Evolutionary conservation across 2,888 invertebrate genomes (phyloP), one percentile per base, ranked within the genome.

Genomic region (Choristoneura rosaceana): DNA sequence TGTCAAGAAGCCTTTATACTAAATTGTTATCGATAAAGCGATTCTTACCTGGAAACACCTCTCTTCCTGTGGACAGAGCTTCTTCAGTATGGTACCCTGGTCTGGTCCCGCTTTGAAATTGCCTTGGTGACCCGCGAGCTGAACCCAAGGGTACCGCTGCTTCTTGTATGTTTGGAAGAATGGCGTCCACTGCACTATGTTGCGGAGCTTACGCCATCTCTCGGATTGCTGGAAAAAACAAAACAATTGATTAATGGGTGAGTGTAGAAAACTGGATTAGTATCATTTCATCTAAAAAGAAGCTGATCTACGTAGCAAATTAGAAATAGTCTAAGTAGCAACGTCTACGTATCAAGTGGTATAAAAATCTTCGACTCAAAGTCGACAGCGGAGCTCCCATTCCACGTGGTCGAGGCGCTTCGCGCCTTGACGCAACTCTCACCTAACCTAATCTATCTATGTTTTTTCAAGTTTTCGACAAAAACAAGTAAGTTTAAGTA

Each of bases 151-250:
- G 92, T 99, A 99, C 80, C 98, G 95, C 90, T 98, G 97, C 87
- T 98, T 98, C 91, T 98, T 99, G 95, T 98, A 99, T 0, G 98
- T 98, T 93, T 99, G 99, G 88, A 99, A 98, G 95, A 99, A 99
- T 55, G 99, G 99, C 60, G 98, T 98, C 98, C 99, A 98, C 87
- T 98, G 98, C 38, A 99, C 98, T 76, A 98, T 98, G 87, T 98
- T 98, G 67, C 98, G 95, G 60, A 99, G 95, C 90, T 98, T 99
- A 76, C 98, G 95, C 99, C 99, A 99, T 87, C 98, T 86, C 76
- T 93, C 98, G 38, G 98, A 98, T 81, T 97, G 96, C 98, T 98
- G 95, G 50, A 96, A 96, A 77, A 80, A 80, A 74, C 81, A 77
- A 79, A 75, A 65, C 65, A 63, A 7, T 75, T 63, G 33, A 58